These are phyloP conservation scores for Apoda limacodes DNA, from an alignment of 2,888 invertebrate species.

Conservation along the genomic window DNA sequence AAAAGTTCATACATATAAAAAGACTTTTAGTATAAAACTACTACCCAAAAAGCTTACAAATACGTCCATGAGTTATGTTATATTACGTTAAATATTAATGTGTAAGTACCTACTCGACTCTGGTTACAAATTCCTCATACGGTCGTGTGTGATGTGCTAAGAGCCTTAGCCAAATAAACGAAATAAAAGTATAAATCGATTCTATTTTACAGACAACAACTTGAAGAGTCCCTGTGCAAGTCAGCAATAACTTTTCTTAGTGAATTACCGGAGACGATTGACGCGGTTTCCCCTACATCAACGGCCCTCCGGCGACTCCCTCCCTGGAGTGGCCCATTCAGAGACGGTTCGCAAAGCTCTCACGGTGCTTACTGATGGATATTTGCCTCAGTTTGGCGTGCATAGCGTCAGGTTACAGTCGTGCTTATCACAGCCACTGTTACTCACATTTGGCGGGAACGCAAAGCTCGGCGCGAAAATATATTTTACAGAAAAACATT, in stretches of 20 bases:
- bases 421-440: conserved; percentile 33
- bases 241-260: conserved; percentile 67
- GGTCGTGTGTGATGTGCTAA: no score
- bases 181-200: no score
- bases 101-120: no score
- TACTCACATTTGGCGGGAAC: conserved; percentile 48
- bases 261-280: conserved; percentile 64
- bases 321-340: conserved; percentile 61
- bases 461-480: conserved; percentile 24
- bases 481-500: not conserved
- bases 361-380: conserved; percentile 38
- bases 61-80: no score
- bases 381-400: conserved; percentile 61
- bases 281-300: conserved; percentile 62
- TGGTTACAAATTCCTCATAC: no score
- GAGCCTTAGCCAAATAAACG: no score
- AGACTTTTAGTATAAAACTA: no score
- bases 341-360: conserved; percentile 65
- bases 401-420: conserved; percentile 48
- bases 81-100: no score
- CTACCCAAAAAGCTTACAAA: no score
- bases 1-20: no score
- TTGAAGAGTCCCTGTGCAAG: conserved; percentile 37
- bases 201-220: no score
- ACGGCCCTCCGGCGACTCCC: conserved; percentile 65